Conservation (phyloP, 1,140 invertebrate genomes). For the Druon quercuslanigerum region DNA sequence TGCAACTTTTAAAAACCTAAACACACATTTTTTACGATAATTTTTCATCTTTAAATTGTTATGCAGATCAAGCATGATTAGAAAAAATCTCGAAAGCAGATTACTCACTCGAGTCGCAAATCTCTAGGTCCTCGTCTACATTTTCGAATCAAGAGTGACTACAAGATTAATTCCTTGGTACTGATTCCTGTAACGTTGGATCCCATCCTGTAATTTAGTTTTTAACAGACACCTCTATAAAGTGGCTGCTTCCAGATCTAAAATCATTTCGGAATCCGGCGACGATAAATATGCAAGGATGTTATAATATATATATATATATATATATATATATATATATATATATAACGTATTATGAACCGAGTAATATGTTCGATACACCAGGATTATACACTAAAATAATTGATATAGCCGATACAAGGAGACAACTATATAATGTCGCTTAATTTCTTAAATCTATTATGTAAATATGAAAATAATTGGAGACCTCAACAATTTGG, state of each 20-base stretch:
- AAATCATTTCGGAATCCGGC: neutral
- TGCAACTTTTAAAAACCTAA: neutral
- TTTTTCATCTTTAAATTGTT: neutral
- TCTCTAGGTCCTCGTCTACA: neutral
- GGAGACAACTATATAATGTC: neutral
- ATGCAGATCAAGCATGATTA: neutral
- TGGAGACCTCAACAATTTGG: too few species aligned
- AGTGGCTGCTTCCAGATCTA: slow-evolving; percentile 21
- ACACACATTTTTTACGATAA: neutral
- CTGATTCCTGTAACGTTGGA: neutral
- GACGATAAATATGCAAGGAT: neutral
- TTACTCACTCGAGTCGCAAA: slow-evolving; percentile 4
- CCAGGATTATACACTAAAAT: neutral
- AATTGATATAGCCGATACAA: neutral
- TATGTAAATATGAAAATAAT: too few species aligned
- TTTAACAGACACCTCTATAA: neutral
- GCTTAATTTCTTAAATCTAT: too few species aligned
- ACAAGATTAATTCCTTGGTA: neutral
- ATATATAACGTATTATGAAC: neutral
- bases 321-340: neutral
- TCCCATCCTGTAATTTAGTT: neutral
- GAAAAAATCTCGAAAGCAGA: neutral
- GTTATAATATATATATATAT: slow-evolving; percentile 11
- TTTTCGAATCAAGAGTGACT: too few species aligned
- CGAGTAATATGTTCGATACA: neutral